Conservation (phyloP, 2,113 vertebrate genomes). For the Alaudala cheleensis region DNA sequence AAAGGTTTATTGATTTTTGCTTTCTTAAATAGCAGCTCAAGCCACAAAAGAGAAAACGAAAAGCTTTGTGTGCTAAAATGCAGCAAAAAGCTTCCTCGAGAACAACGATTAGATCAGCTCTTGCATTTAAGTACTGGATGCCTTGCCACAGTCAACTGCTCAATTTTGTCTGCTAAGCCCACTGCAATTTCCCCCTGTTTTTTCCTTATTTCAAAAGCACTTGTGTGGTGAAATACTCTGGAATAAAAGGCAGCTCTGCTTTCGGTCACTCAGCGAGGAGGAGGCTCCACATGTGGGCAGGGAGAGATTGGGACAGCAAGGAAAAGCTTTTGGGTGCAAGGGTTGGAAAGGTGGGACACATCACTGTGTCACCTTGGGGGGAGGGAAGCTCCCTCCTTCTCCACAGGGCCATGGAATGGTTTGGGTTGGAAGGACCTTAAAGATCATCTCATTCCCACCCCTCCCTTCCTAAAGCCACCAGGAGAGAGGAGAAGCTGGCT, state of each 20-base stretch:
- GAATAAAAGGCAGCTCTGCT: conserved; percentile 16
- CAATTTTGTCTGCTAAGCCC: conserved; percentile 71
- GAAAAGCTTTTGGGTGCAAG: background rate
- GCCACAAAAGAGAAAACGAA: conserved; percentile 91
- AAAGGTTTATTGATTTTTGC: conserved; percentile 96
- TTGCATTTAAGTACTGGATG: conserved; percentile 81
- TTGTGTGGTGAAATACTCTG: background rate
- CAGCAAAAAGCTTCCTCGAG: conserved; percentile 92
- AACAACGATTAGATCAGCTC: conserved; percentile 92
- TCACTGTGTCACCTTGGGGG: rapidly evolving
- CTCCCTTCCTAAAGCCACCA: background rate
- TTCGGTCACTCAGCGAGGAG: background rate
- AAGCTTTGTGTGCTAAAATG: conserved; percentile 97
- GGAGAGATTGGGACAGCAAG: background rate
- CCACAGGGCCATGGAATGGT: background rate
- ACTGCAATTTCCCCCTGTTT: conserved; percentile 64
- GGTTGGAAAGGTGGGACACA: background rate
- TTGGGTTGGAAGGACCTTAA: background rate
- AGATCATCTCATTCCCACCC: background rate
- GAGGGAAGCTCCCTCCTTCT: background rate
- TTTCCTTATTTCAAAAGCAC: conserved; percentile 31
- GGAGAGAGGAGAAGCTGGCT: rapidly evolving
- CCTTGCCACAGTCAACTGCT: conserved; percentile 64
- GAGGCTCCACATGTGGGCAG: background rate
- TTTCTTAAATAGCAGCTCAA: conserved; percentile 93